These are phyloP conservation scores for Gambelia wislizenii DNA, from an alignment of 2,797 vertebrate genomes.

Conservation along the genomic window DNA sequence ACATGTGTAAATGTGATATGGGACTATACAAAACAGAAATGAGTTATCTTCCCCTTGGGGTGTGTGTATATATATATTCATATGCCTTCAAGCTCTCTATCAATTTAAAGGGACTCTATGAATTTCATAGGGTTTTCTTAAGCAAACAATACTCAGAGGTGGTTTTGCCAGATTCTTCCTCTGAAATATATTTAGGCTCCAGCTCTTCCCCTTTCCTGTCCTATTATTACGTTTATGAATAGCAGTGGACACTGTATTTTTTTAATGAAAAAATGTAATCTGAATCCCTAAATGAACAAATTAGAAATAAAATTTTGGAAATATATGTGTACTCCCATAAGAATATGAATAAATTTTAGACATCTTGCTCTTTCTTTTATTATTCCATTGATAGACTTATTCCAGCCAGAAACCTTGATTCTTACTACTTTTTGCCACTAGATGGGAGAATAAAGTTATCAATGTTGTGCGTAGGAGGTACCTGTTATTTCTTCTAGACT, in stretches of 20 bases:
- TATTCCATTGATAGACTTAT: slow-evolving; percentile 19
- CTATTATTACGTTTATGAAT: neutral
- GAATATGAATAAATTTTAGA: neutral
- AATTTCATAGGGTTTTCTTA: too few species aligned
- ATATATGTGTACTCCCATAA: slow-evolving; percentile 7
- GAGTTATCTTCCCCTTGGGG: neutral
- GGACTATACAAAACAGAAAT: neutral
- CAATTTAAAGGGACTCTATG: too few species aligned
- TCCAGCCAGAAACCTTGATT: slow-evolving; percentile 52
- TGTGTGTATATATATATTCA: too few species aligned
- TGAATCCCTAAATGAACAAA: neutral
- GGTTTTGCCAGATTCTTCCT: too few species aligned
- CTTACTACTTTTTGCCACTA: slow-evolving; percentile 79
- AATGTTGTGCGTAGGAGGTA: slow-evolving; percentile 56
- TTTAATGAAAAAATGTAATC: neutral
- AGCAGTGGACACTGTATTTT: neutral
- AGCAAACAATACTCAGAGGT: too few species aligned
- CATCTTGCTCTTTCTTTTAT: neutral
- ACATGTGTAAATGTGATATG: neutral
- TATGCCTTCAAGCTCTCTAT: too few species aligned
- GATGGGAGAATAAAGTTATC: slow-evolving; percentile 82
- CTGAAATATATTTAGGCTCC: too few species aligned
- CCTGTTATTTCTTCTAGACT: slow-evolving; percentile 22
- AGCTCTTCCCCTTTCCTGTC: too few species aligned
- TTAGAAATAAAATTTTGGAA: neutral